phyloP scores from a whole-genome alignment of 2,113 vertebrate species.

The Bubalus kerabau region DNA sequence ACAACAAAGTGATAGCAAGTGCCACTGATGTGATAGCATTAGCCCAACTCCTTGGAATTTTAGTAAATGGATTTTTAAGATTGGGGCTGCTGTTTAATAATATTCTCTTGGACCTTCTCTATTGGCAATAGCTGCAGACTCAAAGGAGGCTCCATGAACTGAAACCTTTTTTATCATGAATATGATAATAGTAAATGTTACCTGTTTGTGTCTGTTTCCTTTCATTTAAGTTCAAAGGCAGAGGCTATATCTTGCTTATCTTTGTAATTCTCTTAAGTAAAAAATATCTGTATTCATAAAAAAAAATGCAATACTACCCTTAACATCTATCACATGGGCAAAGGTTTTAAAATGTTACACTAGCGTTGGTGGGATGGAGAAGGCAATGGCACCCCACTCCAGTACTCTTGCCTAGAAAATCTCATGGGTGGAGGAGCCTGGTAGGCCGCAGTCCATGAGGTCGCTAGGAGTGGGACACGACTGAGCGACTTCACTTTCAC shows the following conservation, averaged over 20 bases:
- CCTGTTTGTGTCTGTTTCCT: neutral
- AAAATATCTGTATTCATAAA: neutral
- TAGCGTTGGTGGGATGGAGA: neutral
- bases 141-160: neutral
- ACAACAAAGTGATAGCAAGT: neutral
- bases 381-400: no score
- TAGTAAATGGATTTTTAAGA: neutral
- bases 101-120: neutral
- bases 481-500: no score
- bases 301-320: neutral
- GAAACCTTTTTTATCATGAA: neutral
- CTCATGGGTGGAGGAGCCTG: no score
- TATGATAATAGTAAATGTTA: neutral
- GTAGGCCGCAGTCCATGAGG: no score
- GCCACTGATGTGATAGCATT: neutral
- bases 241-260: neutral
- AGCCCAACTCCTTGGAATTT: constrained; percentile 5
- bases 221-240: neutral
- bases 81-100: neutral
- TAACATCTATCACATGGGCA: neutral
- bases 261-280: constrained; percentile 17
- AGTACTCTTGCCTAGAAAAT: no score
- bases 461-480: no score
- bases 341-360: neutral
- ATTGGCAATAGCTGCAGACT: neutral